Evolutionary conservation across 2,888 invertebrate genomes (phyloP).

Genomic region (Creontiades dilutus): DNA sequence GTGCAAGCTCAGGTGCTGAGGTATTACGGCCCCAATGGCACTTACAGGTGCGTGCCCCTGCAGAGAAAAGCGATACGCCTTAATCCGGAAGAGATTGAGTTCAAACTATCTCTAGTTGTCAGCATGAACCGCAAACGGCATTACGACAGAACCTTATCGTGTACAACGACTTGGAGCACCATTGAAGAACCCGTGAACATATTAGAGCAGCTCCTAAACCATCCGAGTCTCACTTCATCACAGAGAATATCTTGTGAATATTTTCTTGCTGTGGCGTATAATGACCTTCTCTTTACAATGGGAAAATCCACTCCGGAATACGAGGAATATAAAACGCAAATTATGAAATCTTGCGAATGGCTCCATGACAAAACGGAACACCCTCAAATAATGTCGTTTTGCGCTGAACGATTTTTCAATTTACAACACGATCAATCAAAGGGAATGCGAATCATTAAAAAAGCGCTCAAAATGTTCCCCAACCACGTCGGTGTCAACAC

Average conservation of each 20-base stretch:
- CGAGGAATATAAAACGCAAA: background rate
- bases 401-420: background rate
- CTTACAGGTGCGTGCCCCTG: background rate
- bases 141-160: background rate
- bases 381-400: background rate
- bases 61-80: background rate
- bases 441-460: background rate
- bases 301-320: background rate
- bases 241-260: background rate
- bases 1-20: background rate
- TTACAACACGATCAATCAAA: background rate
- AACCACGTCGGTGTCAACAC: background rate
- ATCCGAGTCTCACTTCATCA: background rate
- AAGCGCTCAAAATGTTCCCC: background rate
- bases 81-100: background rate
- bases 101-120: background rate
- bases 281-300: background rate
- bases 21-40: background rate
- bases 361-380: background rate
- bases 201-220: background rate
- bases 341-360: background rate
- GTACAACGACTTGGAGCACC: background rate
- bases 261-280: background rate
- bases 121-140: background rate
- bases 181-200: background rate